Evolutionary conservation across 2,888 invertebrate species (phyloP), one percentile per base, ranked within the genome.

Genomic region (Orthonevra nobilis): DNA sequence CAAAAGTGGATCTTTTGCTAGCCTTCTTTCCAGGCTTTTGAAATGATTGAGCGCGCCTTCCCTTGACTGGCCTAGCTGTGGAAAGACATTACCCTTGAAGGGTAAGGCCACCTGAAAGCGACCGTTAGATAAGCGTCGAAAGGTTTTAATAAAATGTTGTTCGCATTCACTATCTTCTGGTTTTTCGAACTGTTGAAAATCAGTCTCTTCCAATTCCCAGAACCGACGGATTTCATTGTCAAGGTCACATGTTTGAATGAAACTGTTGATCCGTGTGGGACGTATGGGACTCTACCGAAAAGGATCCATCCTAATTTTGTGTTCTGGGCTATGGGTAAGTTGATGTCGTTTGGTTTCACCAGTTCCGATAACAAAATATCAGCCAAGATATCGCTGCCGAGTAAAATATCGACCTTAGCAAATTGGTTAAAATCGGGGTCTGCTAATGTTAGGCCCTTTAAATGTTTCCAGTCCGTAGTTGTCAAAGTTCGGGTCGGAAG

Each of bases 281-380:
- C 4, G 2, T 7, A 12, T 19, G 2, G 46, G 44, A 28, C 20
- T 46, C 46, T 36, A 1, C 66, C 46, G 14, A 56, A 56, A 1
- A 56, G 1, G 1, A 38, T 40, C 42, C 40, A 60, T 6, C 48
- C 46, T 0, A 40, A 12, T 26, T 50, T 15, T 0, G 40, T 48
- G 0, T 48, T 58, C 5, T 54, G 34, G 4, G 44, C 54, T 0
- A 54, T 36, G 9, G 42, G 64, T 10, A 40, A 7, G 2, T 14
- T 9, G 7, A 10, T 10, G 19, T 64, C 32, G 2, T 1, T 6
- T 1, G 52, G 23, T 42, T 20, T n/a, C 12, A 28, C 9, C 1
- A 52, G n/a, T 14, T 23, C 32, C n/a, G 50, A 23, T 3, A 64
- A 9, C n/a, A 52, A 15, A 28, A 63, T 50, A 7, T 50, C 26